These are phyloP conservation scores for Chlorodrepanis virens DNA, from an alignment of 2,113 vertebrate genomes.

Conservation along the genomic window DNA sequence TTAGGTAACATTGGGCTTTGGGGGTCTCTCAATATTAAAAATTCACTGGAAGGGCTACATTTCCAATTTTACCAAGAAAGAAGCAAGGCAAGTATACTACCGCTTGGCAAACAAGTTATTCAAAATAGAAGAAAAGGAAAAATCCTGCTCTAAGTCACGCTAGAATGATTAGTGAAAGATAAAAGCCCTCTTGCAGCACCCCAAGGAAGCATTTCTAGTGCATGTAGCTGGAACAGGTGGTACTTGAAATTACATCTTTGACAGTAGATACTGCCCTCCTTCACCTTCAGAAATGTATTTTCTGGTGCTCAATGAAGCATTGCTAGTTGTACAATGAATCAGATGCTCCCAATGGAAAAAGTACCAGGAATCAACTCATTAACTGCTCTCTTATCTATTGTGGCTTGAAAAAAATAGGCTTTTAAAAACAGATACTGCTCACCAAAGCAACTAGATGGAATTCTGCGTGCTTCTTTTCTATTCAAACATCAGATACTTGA, in stretches of 20 bases:
- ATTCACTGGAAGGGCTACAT: not conserved
- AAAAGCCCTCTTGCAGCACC: not conserved
- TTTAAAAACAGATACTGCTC: not conserved
- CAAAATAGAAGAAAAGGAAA: not conserved
- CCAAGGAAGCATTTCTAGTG: not conserved
- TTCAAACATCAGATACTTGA: not conserved
- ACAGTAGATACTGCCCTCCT: not conserved
- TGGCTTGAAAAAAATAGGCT: not conserved
- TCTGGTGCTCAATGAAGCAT: not conserved
- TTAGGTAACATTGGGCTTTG: accelerated
- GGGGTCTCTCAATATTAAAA: not conserved
- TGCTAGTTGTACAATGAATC: not conserved
- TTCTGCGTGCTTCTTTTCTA: not conserved
- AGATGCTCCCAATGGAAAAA: not conserved
- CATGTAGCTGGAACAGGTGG: not conserved
- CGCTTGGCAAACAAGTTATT: not conserved
- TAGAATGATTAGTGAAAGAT: not conserved
- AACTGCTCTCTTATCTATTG: not conserved
- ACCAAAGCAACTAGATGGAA: not conserved
- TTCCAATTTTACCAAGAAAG: not conserved
- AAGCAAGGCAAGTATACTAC: not conserved
- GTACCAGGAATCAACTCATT: not conserved
- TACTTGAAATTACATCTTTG: not conserved
- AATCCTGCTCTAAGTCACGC: not conserved
- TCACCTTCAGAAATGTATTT: not conserved